Conservation (phyloP, 2,888 invertebrate genomes). For the Hypena proboscidalis region DNA sequence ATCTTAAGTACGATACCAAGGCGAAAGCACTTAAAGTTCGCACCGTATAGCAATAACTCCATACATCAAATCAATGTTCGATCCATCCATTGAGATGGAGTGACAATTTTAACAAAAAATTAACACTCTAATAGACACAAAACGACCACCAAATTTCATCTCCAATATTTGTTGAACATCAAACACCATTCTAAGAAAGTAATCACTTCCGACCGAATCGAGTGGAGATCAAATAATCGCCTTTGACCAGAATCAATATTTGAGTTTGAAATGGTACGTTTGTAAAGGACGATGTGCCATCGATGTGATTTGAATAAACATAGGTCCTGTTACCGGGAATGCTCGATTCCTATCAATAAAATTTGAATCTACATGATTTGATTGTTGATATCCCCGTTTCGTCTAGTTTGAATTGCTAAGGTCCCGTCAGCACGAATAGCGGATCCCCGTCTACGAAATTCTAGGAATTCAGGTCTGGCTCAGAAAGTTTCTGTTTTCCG, state of each 20-base stretch:
- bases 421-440: conserved; percentile 20
- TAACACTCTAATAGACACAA: conserved; percentile 17
- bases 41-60: too few relatives aligned
- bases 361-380: conserved; percentile 47
- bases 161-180: conserved; percentile 38
- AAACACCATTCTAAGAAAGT: conserved; percentile 60
- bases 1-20: too few relatives aligned
- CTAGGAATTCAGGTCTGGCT: background rate
- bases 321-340: conserved; percentile 46
- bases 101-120: conserved; percentile 4
- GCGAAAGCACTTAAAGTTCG: too few relatives aligned
- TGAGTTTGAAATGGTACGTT: conserved; percentile 55
- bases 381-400: conserved; percentile 32
- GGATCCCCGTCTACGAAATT: conserved; percentile 13
- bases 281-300: conserved; percentile 50
- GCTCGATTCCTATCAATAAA: conserved; percentile 44
- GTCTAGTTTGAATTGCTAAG: conserved; percentile 39
- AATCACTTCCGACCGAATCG: conserved; percentile 55
- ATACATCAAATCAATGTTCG: too few relatives aligned
- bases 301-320: conserved; percentile 71
- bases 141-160: conserved; percentile 23
- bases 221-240: conserved; percentile 70
- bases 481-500: too few relatives aligned
- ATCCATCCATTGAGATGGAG: too few relatives aligned
- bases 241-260: conserved; percentile 68